Conservation (phyloP, 2,797 vertebrate genomes). For the Potorous gilbertii region DNA sequence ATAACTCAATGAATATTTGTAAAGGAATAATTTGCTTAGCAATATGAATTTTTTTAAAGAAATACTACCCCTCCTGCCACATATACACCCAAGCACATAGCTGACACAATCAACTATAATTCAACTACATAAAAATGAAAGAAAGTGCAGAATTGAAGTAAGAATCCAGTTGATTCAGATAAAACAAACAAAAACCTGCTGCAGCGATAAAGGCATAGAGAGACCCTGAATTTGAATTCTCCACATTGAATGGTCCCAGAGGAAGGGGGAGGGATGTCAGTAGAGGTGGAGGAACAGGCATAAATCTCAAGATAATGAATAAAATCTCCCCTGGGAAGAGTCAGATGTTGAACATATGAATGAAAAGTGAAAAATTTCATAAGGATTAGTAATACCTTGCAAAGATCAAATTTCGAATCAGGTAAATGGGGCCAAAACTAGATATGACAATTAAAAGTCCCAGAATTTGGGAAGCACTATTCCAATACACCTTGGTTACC, state of each 20-base stretch:
- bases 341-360: neutral
- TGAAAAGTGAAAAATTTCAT: neutral
- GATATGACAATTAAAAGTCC: neutral
- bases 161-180: conserved; percentile 10
- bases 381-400: neutral
- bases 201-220: neutral
- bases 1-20: conserved; percentile 39
- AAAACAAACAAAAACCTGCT: neutral
- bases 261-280: no score
- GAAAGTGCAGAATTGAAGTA: conserved; percentile 10
- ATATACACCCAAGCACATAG: conserved; percentile 41
- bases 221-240: neutral
- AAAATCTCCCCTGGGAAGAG: neutral
- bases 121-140: conserved; percentile 16
- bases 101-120: conserved; percentile 28
- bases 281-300: no score
- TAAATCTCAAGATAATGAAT: neutral
- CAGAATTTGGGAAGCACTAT: neutral
- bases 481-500: neutral
- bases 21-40: conserved; percentile 48
- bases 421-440: neutral
- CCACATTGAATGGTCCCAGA: neutral
- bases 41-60: conserved; percentile 31
- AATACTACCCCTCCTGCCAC: neutral
- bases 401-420: neutral